Conservation (phyloP, 1,140 invertebrate species). For the Papilio glaucus region DNA sequence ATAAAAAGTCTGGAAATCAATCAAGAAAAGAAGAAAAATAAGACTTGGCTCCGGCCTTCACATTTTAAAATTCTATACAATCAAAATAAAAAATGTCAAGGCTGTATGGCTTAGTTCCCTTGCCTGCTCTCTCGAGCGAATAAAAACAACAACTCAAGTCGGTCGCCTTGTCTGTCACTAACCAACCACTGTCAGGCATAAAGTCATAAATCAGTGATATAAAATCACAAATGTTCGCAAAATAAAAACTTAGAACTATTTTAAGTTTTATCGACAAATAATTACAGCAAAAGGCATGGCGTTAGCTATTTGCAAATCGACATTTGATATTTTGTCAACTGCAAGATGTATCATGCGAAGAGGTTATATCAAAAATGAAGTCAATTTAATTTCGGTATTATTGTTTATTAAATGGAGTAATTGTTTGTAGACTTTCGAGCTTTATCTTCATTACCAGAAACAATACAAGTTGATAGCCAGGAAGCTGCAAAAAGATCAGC, state of each 20-base stretch:
- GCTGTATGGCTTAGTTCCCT: too few species aligned
- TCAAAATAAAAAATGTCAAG: too few species aligned
- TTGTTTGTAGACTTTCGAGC: constrained; percentile 58
- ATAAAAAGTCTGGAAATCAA: too few species aligned
- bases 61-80: too few species aligned
- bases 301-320: constrained; percentile 58
- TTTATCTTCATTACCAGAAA: constrained; percentile 66
- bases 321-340: constrained; percentile 52
- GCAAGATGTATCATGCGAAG: constrained; percentile 68
- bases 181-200: too few species aligned
- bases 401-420: constrained; percentile 16
- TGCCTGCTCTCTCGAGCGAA: too few species aligned
- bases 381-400: constrained; percentile 30
- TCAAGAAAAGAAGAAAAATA: too few species aligned
- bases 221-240: not conserved
- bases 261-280: not conserved
- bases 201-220: not conserved
- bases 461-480: constrained; percentile 47
- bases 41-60: too few species aligned
- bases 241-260: not conserved
- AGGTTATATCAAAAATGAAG: constrained; percentile 57
- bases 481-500: constrained; percentile 42
- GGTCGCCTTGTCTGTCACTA: not conserved
- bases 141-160: too few species aligned
- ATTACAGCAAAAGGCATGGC: constrained; percentile 52